These are phyloP conservation scores for Lasioglossum malachurum DNA, from an alignment of 2,888 invertebrate genomes.

Conservation along the genomic window DNA sequence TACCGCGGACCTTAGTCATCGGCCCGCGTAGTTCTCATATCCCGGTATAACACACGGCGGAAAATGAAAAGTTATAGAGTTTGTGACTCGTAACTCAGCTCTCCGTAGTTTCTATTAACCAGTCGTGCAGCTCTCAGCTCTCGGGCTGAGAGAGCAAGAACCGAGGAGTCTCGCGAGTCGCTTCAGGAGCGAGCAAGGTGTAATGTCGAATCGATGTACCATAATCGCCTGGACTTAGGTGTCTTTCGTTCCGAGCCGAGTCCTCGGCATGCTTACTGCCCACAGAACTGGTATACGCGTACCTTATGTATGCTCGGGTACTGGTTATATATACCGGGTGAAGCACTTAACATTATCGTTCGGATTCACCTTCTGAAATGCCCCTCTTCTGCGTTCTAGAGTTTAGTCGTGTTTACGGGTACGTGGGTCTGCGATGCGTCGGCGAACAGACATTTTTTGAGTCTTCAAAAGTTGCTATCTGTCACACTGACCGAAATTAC, in stretches of 20 bases:
- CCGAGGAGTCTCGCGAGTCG: slow-evolving; percentile 35
- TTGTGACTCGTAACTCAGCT: slow-evolving; percentile 56
- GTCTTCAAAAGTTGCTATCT: not conserved
- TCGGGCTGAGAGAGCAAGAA: slow-evolving; percentile 30
- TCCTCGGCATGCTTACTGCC: slow-evolving; percentile 52
- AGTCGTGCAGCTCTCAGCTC: slow-evolving; percentile 25
- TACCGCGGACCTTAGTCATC: slow-evolving; percentile 27
- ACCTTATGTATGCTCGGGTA: slow-evolving; percentile 31
- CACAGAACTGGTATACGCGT: slow-evolving; percentile 67
- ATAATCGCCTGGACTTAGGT: slow-evolving; percentile 69
- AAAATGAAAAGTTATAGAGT: slow-evolving; percentile 64
- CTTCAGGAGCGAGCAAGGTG: slow-evolving; percentile 68
- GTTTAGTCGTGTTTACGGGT: not conserved
- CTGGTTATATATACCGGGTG: slow-evolving; percentile 51
- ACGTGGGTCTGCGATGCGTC: not conserved
- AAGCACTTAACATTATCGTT: not conserved
- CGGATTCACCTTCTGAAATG: not conserved
- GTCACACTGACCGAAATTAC: not conserved
- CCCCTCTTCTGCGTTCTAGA: not conserved
- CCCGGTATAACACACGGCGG: slow-evolving; percentile 30
- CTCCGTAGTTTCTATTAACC: slow-evolving; percentile 58
- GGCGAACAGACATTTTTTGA: too few species aligned
- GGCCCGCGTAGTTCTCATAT: slow-evolving; percentile 21
- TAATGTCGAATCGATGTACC: slow-evolving; percentile 70
- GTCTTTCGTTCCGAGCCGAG: slow-evolving; percentile 63